Conservation (phyloP, 2,888 invertebrate genomes). For the Watsonalla binaria region DNA sequence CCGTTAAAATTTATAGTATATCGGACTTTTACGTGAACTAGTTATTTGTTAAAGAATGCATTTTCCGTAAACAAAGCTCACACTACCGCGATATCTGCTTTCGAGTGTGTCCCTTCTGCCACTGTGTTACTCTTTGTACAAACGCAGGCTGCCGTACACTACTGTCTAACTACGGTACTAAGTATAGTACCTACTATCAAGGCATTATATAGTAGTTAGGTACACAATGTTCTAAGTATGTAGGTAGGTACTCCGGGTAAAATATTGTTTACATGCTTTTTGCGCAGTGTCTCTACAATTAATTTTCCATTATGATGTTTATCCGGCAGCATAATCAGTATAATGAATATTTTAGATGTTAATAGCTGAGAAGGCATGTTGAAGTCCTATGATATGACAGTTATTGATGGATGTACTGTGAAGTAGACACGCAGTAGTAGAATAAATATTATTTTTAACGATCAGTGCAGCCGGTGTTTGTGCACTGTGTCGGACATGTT, state of each 20-base stretch:
- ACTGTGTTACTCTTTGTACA: conserved; percentile 13
- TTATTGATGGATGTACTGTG: conserved; percentile 27
- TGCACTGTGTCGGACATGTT: conserved; percentile 56
- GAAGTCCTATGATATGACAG: conserved; percentile 15
- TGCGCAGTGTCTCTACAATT: conserved; percentile 44
- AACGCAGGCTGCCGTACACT: conserved; percentile 15
- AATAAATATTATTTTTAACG: conserved; percentile 75
- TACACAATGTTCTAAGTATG: conserved; percentile 16
- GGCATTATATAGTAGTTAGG: conserved; percentile 18
- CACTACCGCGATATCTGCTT: not conserved
- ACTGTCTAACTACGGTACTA: conserved; percentile 21
- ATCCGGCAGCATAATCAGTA: conserved; percentile 32
- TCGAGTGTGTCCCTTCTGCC: not conserved
- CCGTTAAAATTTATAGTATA: too few relatives aligned
- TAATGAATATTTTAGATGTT: conserved; percentile 14
- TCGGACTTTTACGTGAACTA: too few relatives aligned
- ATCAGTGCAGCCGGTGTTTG: conserved; percentile 70
- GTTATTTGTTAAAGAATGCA: conserved; percentile 12
- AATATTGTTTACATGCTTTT: conserved; percentile 47
- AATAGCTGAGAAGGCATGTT: conserved; percentile 12
- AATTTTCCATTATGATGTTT: conserved; percentile 43
- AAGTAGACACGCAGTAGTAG: conserved; percentile 44
- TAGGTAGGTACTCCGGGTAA: conserved; percentile 33
- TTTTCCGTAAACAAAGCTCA: conserved; percentile 1
- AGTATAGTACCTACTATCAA: conserved; percentile 18